Percentiles rank a stretch among this genome's conserved stretches.
Evolutionary conservation across 2,888 invertebrate species (phyloP).

Genomic region (Diarsia brunnea): DNA sequence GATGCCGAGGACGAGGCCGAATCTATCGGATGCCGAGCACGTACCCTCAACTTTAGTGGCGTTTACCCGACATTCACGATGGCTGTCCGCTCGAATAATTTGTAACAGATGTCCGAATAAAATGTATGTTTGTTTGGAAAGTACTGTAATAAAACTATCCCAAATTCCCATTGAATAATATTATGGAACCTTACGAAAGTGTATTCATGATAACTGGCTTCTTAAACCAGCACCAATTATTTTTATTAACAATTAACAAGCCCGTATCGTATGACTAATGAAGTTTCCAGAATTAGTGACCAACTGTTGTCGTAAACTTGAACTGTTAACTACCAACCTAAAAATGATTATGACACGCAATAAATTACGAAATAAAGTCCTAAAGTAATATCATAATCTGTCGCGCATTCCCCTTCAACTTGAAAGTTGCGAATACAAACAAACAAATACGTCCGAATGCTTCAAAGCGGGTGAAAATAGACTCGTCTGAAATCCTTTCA

Average conservation of each 20-base stretch:
- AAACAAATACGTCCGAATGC: constrained; percentile 78
- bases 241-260: constrained; percentile 50
- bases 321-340: constrained; percentile 47
- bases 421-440: constrained; percentile 88
- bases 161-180: neutral
- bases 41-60: constrained; percentile 72
- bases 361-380: constrained; percentile 64
- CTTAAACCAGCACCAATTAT: constrained; percentile 35
- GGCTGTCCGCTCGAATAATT: constrained; percentile 57
- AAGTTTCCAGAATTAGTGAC: constrained; percentile 36
- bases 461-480: constrained; percentile 89
- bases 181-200: constrained; percentile 21
- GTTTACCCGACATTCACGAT: constrained; percentile 70
- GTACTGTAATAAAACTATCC: constrained; percentile 2
- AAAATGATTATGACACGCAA: constrained; percentile 53
- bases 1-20: constrained; percentile 65
- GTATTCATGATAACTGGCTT: constrained; percentile 7
- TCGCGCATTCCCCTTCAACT: constrained; percentile 76
- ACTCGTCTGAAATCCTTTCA: constrained; percentile 88
- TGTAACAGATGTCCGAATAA: constrained; percentile 57
- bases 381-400: constrained; percentile 66
- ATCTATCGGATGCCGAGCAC: constrained; percentile 71
- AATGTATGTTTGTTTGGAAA: constrained; percentile 43
- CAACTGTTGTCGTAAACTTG: constrained; percentile 54
- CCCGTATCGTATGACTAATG: constrained; percentile 51